Conservation (phyloP, 2,888 invertebrate genomes). For the Dorcus hopei region DNA sequence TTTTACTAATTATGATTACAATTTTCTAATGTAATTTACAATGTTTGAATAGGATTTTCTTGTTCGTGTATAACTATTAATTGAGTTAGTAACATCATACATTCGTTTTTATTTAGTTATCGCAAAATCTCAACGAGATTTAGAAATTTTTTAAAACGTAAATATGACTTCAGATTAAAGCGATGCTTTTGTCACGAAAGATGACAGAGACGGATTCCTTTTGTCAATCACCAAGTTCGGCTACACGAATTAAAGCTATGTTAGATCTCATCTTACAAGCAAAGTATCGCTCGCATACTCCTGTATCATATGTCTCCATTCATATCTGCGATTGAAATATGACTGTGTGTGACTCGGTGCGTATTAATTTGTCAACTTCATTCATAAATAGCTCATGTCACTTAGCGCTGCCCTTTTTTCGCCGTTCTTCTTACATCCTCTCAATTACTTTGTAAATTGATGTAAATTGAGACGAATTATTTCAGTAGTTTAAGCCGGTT, state of each 20-base stretch:
- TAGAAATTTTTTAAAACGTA: no score
- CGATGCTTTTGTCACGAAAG: no score
- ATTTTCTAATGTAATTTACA: no score
- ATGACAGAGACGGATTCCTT: no score
- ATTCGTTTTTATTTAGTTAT: no score
- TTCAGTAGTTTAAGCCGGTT: background rate
- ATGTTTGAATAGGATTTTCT: no score
- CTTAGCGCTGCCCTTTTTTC: slow-evolving; percentile 12
- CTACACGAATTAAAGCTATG: no score
- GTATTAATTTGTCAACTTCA: slow-evolving; percentile 29
- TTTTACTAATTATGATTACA: no score
- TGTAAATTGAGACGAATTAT: slow-evolving; percentile 25
- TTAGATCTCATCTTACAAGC: slow-evolving; percentile 23
- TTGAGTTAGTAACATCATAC: no score
- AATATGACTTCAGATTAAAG: background rate
- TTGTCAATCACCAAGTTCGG: no score
- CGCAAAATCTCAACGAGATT: no score
- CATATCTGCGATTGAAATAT: slow-evolving; percentile 28
- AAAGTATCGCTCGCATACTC: slow-evolving; percentile 25
- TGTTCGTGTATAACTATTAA: no score
- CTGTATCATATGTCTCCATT: slow-evolving; percentile 28
- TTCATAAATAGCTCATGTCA: slow-evolving; percentile 23
- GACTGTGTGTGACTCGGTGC: slow-evolving; percentile 20
- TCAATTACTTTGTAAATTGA: slow-evolving; percentile 19
- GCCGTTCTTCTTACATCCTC: slow-evolving; percentile 3